A percentile compares a stretch with the other conserved stretches of the same genome.
Conservation (phyloP, 2,888 invertebrate species). For the Eulithis testata region DNA sequence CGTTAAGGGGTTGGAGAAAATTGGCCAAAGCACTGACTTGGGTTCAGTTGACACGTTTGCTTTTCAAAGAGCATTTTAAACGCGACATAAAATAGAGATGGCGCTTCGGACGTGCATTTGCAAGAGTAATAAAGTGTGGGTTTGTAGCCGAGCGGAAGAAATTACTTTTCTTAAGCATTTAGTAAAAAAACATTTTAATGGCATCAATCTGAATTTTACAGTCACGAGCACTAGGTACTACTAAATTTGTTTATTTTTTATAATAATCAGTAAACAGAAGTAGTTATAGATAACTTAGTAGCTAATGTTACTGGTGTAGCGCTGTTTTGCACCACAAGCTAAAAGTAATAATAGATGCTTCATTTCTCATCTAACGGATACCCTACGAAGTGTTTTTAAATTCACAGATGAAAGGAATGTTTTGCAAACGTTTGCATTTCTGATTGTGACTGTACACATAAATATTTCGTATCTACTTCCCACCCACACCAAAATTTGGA, state of each 20-base stretch:
- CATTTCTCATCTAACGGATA: too few relatives aligned
- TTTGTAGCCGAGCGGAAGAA: neutral
- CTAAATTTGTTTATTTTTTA: too few relatives aligned
- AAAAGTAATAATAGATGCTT: too few relatives aligned
- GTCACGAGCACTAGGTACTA: too few relatives aligned
- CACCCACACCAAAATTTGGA: conserved; percentile 16
- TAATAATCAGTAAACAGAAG: too few relatives aligned
- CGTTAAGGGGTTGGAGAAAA: conserved; percentile 2
- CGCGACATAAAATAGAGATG: neutral
- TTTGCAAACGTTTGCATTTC: neutral
- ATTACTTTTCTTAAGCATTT: neutral
- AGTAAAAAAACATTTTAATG: neutral
- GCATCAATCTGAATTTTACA: too few relatives aligned
- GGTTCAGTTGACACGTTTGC: conserved; percentile 7
- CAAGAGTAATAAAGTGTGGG: neutral
- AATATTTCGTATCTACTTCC: neutral
- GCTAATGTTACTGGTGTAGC: too few relatives aligned
- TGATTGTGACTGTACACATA: neutral
- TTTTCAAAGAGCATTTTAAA: conserved; percentile 15
- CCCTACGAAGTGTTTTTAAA: too few relatives aligned
- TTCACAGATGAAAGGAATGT: neutral
- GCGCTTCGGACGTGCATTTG: neutral
- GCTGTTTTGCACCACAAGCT: too few relatives aligned
- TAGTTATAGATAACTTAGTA: too few relatives aligned
- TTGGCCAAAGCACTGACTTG: conserved; percentile 9